Evolutionary conservation across 2,888 invertebrate species (phyloP).

Genomic region (Petrolisthes cinctipes): DNA sequence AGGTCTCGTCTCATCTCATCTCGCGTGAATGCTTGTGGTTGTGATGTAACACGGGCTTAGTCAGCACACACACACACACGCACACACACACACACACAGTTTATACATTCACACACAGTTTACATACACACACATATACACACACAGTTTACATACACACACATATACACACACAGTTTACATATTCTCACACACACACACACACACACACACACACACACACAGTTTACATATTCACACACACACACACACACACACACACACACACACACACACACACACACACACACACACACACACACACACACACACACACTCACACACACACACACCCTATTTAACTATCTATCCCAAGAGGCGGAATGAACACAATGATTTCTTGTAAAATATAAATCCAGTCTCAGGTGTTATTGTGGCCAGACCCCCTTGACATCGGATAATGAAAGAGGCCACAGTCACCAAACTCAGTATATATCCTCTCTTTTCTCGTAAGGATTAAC

Average conservation of each 20-base stretch:
- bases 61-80: neutral
- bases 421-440: no score
- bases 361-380: neutral
- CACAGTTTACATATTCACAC: neutral
- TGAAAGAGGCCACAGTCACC: no score
- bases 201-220: neutral
- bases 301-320: neutral
- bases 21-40: no score
- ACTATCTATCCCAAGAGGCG: neutral
- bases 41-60: no score
- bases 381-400: no score
- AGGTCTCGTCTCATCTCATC: neutral
- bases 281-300: neutral
- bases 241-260: neutral
- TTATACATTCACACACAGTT: neutral
- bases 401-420: no score
- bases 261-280: neutral
- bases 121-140: neutral
- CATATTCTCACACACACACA: neutral
- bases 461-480: no score
- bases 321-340: neutral
- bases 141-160: neutral
- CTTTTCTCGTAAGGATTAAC: no score
- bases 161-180: no score
- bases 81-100: constrained; percentile 1